phyloP scores from a whole-genome alignment of 2,888 invertebrate species.

The Gnatocerus cornutus region DNA sequence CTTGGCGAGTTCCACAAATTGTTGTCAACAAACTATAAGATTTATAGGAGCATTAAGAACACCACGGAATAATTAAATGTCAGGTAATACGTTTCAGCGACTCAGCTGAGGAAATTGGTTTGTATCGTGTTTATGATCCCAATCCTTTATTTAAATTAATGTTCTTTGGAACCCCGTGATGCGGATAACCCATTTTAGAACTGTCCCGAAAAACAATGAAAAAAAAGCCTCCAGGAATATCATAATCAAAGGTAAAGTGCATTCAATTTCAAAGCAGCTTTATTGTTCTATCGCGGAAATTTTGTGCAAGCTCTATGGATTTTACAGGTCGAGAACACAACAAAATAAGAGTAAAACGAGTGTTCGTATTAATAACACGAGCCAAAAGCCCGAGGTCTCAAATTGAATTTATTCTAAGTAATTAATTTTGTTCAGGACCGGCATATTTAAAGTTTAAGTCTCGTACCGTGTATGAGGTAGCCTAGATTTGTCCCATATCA shows the following conservation, averaged over 20 bases:
- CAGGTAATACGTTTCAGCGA: conserved; percentile 37
- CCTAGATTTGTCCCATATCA: conserved; percentile 42
- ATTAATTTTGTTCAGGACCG: conserved; percentile 24
- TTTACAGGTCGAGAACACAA: too few species aligned
- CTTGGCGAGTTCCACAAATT: conserved; percentile 20
- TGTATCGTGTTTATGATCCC: conserved; percentile 42
- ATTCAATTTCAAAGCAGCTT: too few species aligned
- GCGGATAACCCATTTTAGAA: too few species aligned
- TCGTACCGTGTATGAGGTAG: conserved; percentile 26
- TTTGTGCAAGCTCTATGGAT: too few species aligned
- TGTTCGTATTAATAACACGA: too few species aligned
- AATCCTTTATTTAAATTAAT: conserved; percentile 38
- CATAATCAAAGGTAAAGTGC: too few species aligned
- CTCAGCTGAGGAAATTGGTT: conserved; percentile 40
- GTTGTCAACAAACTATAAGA: conserved; percentile 22
- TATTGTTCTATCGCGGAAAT: too few species aligned
- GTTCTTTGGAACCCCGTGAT: not conserved
- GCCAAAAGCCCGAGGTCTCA: not conserved
- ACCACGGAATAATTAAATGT: conserved; percentile 40
- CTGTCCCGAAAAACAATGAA: too few species aligned
- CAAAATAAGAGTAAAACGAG: too few species aligned
- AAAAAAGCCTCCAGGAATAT: too few species aligned
- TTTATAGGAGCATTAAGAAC: conserved; percentile 34
- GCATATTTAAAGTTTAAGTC: not conserved
- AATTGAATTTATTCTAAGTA: conserved; percentile 3